phyloP scores from a whole-genome alignment of 2,888 invertebrate genomes.

The Polylopha cassiicola region DNA sequence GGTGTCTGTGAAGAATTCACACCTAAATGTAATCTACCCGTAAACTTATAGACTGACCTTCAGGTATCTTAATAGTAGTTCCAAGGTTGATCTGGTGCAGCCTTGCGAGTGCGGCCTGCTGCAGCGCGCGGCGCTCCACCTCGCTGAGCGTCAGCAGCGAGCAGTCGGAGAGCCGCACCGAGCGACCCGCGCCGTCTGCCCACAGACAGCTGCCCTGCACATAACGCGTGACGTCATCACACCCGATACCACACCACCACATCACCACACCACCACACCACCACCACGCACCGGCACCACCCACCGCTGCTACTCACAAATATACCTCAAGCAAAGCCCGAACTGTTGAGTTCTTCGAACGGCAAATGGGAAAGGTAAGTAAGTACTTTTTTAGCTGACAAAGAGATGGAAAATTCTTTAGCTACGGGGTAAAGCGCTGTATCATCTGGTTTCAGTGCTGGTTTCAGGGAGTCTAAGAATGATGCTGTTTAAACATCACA shows the following conservation, averaged over 20 bases:
- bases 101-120: conserved; percentile 90
- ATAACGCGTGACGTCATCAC: conserved; percentile 72
- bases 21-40: too few relatives aligned
- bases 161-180: conserved; percentile 83
- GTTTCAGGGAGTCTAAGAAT: too few relatives aligned
- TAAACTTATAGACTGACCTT: too few relatives aligned
- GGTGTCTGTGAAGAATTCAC: too few relatives aligned
- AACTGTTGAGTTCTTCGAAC: too few relatives aligned
- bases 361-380: too few relatives aligned
- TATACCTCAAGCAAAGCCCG: too few relatives aligned
- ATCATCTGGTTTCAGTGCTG: too few relatives aligned
- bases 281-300: conserved; percentile 7
- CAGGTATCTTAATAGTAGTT: conserved; percentile 86
- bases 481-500: too few relatives aligned
- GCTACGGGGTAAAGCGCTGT: too few relatives aligned
- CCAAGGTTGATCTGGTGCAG: conserved; percentile 92
- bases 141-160: conserved; percentile 85
- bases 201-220: conserved; percentile 88
- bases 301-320: background rate
- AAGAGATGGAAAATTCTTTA: too few relatives aligned
- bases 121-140: conserved; percentile 86
- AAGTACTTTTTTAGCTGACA: too few relatives aligned
- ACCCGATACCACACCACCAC: conserved; percentile 33
- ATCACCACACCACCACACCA: conserved; percentile 8
- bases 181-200: conserved; percentile 82